Evolutionary conservation across 2,113 vertebrate species (phyloP).

Genomic region (Indri indri): DNA sequence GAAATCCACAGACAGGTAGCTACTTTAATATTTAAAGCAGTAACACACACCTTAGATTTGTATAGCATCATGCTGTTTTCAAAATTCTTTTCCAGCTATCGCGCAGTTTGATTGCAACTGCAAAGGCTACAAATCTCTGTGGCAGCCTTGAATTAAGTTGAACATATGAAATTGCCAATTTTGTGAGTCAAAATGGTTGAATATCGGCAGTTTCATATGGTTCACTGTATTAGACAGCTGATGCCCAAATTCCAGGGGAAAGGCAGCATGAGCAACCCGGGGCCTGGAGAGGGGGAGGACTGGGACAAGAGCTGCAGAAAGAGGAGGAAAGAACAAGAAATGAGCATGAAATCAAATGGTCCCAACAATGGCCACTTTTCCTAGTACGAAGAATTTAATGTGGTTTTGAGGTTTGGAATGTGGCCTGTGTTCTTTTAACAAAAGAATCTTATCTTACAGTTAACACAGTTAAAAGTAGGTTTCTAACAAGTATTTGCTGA

Average conservation of each 20-base stretch:
- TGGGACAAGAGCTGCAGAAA: neutral
- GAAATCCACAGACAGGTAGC: neutral
- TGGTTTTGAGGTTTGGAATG: conserved; percentile 20
- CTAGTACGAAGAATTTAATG: neutral
- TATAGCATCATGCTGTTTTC: neutral
- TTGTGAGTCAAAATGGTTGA: neutral
- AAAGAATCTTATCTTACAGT: neutral
- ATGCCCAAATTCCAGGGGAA: neutral
- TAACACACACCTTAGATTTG: neutral
- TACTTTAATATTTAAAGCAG: neutral
- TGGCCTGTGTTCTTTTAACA: conserved; percentile 22
- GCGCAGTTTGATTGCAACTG: neutral
- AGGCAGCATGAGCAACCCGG: neutral
- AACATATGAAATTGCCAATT: neutral
- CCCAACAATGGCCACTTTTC: neutral
- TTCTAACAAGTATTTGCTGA: neutral
- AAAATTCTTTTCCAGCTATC: neutral
- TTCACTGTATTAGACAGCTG: neutral
- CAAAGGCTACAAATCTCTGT: neutral
- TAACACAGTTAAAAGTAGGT: neutral
- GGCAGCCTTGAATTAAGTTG: neutral
- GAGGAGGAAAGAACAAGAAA: neutral
- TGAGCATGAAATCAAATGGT: neutral
- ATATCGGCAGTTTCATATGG: neutral
- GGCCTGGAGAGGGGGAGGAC: neutral